Conservation (phyloP, 2,797 vertebrate genomes). For the Pelochelys cantorii region DNA sequence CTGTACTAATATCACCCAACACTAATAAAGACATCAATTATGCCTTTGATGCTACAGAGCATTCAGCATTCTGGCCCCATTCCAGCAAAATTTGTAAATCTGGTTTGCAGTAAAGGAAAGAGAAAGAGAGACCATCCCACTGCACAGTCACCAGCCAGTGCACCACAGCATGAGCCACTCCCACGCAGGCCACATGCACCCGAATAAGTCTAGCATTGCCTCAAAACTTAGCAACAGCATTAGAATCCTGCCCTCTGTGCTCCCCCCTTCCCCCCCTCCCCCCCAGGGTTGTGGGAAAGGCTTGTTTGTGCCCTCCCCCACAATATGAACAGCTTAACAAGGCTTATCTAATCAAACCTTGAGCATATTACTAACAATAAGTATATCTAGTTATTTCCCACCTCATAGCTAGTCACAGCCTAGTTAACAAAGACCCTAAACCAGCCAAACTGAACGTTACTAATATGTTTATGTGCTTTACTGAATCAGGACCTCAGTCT, state of each 20-base stretch:
- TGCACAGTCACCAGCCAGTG: background rate
- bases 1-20: background rate
- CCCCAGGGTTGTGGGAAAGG: background rate
- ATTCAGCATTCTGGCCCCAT: too few species aligned
- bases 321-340: accelerated
- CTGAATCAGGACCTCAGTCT: background rate
- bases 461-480: background rate
- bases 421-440: background rate
- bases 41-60: background rate
- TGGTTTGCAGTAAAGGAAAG: background rate
- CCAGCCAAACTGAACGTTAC: background rate
- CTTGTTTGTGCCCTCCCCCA: background rate
- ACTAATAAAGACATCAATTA: background rate
- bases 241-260: background rate
- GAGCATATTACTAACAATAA: background rate
- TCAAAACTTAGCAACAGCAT: accelerated
- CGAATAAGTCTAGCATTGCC: background rate
- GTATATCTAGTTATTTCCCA: background rate
- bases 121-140: background rate
- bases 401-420: background rate
- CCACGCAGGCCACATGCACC: background rate
- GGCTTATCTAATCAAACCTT: background rate
- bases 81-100: accelerated
- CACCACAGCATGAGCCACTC: accelerated
- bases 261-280: too few species aligned